Evolutionary conservation across 1,140 invertebrate species (phyloP).

Genomic region (Heliconius nattereri): DNA sequence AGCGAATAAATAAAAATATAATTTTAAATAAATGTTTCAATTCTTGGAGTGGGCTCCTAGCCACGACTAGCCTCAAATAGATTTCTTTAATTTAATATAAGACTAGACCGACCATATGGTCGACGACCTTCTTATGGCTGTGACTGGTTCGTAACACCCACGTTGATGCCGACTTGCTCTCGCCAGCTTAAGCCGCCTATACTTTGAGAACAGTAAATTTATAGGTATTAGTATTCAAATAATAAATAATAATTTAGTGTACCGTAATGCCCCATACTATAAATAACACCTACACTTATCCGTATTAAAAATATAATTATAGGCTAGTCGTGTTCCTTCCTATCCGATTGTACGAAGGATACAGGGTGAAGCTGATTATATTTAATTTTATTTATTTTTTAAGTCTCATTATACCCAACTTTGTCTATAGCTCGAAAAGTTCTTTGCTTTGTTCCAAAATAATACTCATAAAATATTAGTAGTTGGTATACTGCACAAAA

Average conservation of each 20-base stretch:
- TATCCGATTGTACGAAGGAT: no score
- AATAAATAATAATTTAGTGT: not conserved
- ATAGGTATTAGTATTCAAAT: not conserved
- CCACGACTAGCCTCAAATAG: no score
- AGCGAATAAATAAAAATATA: no score
- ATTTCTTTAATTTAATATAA: not conserved
- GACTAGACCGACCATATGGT: conserved; percentile 51
- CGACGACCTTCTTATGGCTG: conserved; percentile 50
- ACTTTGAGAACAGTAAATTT: not conserved
- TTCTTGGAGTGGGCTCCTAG: no score
- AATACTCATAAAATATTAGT: not conserved
- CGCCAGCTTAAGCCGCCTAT: conserved; percentile 21
- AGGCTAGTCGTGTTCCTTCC: no score
- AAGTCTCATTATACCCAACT: not conserved
- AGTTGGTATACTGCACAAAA: not conserved
- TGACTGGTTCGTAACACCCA: conserved; percentile 45
- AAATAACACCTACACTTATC: not conserved
- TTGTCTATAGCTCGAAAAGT: not conserved
- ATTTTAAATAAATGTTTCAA: no score
- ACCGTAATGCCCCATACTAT: not conserved
- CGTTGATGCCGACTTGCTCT: conserved; percentile 33
- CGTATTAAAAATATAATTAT: not conserved
- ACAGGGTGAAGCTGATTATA: no score
- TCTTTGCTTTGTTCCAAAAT: not conserved
- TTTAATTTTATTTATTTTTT: not conserved